Evolutionary conservation across 2,113 vertebrate genomes (phyloP), one percentile per base, ranked within the genome.

Genomic region (Carlito syrichta): DNA sequence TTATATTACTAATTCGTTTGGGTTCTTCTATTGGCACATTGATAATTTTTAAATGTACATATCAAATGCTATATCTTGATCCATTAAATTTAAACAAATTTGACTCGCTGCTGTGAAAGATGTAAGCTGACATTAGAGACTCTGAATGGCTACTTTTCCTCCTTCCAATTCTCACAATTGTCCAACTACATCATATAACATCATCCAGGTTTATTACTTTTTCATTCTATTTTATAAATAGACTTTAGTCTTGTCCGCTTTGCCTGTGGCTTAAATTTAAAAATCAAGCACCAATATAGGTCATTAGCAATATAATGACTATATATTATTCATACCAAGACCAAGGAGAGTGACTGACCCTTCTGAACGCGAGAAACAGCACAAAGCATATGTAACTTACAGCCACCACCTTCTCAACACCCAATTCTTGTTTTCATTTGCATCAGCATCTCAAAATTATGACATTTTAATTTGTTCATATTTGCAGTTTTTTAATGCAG

Each of bases 201-300:
- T 14, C 25, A 71, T 88, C 63, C 91, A 56, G n/a, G 58, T 74
- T 91, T 95, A 91, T 88, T 73, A 79, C 30, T 25, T 84, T 79
- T 78, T 78, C 38, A 84, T 95, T 93, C 22, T 78, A 35, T 91
- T 87, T 87, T 83, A 62, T 87, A 74, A 93, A 62, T 74, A 69
- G 23, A 19, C 23, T 56, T 86, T 66, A 76, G n/a, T 6, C 4
- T 81, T 78, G 35, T 9, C 11, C 60, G 58, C 27, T 77, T 90
- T 82, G 56, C 6, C 13, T 13, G 4, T 62, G 87, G 60, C 16
- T 85, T 88, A 23, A 78, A 62, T 76, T 92, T 27, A 54, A 85
- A 91, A 83, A 48, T 91, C 45, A 84, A 95, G 69, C 83, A 74
- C 8, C 19, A 56, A 50, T 54, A 45, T 0, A 40, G 62, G 62